Base-by-base conservation (phyloP, 1,140 invertebrate genomes). In the Oreohelix idahoensis region DNA sequence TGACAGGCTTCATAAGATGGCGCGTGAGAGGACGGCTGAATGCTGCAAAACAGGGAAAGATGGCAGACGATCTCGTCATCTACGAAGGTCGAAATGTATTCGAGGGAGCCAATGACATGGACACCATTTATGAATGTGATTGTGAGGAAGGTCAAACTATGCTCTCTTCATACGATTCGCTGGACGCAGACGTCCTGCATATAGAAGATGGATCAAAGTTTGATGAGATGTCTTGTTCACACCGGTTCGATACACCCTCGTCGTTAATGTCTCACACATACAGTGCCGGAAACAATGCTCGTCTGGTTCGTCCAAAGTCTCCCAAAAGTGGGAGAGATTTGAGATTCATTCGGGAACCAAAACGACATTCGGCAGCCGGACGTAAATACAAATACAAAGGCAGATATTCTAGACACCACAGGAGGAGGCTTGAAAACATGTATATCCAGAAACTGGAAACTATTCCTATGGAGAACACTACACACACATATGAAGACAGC, bases 41-140 rank as follows among this genome's bases (percentile, higher is more conserved):
- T n/a, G 74, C 39, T 36, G n/a, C 10, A 13, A 76, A 51, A 35
- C 5, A n/a, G n/a, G 10, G 13, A 35, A 53, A 76, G 42, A 32
- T 76, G 63, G 2, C 63, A 8, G 63, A 66, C 5, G 74, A 76
- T 29, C n/a, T 66, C 17, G 29, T 66, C 17, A 32, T 11, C 29
- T 29, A 66, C n/a, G 8, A 23, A 11, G 63, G 29, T 13, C n/a
- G 63, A 66, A 58, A 2, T 17, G n/a, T 10, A 1, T 66, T 32
- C 20, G 11, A 29, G 29, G 63, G 29, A 29, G 17, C 8, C 5
- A 45, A 36, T 29, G 38, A n/a, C 15, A 76, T 76, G 74, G 49
- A 51, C 39, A 76, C 74, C 15, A 76, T 76, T 35, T 76, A 49
- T 51, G 74, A 76, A 36, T 76, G 74, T 76, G 74, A 76, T 13